Evolutionary conservation across 2,888 invertebrate genomes (phyloP).

Genomic region (Drosophila cyrtoloma): DNA sequence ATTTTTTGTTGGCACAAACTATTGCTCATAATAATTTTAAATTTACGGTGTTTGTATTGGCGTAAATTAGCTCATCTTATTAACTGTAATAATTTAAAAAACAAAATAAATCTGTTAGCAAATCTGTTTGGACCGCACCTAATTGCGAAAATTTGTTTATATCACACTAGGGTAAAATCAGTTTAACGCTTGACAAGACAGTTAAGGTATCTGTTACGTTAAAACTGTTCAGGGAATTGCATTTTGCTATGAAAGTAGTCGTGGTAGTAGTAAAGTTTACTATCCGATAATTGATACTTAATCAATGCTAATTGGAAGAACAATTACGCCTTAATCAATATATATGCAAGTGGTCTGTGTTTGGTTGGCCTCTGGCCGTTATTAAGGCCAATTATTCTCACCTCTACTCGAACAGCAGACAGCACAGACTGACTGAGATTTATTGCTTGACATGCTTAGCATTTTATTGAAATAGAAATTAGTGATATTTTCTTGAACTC

Average conservation of each 20-base stretch:
- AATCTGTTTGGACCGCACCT: background rate
- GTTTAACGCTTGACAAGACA: constrained; percentile 21
- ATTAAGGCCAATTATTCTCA: constrained; percentile 10
- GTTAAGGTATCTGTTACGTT: constrained; percentile 15
- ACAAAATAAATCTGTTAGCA: constrained; percentile 4
- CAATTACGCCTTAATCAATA: constrained; percentile 30
- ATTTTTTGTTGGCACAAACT: constrained; percentile 5
- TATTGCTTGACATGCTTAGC: background rate
- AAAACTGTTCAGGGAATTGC: constrained; percentile 11
- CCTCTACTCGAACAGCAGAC: background rate
- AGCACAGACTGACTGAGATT: background rate
- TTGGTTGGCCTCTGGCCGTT: background rate
- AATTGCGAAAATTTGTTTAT: constrained; percentile 1
- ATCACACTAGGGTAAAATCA: background rate
- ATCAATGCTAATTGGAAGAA: constrained; percentile 63
- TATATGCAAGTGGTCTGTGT: background rate
- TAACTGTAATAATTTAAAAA: background rate
- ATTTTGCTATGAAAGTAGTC: background rate
- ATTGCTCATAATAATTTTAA: constrained; percentile 5
- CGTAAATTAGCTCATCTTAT: constrained; percentile 11
- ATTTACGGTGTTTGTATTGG: constrained; percentile 17
- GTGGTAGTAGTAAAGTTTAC: constrained; percentile 8
- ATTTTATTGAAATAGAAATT: background rate
- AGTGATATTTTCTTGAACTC: background rate
- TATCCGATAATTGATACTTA: constrained; percentile 47